phyloP scores from a whole-genome alignment of 2,113 vertebrate species.

The Malurus alboscapulatus region DNA sequence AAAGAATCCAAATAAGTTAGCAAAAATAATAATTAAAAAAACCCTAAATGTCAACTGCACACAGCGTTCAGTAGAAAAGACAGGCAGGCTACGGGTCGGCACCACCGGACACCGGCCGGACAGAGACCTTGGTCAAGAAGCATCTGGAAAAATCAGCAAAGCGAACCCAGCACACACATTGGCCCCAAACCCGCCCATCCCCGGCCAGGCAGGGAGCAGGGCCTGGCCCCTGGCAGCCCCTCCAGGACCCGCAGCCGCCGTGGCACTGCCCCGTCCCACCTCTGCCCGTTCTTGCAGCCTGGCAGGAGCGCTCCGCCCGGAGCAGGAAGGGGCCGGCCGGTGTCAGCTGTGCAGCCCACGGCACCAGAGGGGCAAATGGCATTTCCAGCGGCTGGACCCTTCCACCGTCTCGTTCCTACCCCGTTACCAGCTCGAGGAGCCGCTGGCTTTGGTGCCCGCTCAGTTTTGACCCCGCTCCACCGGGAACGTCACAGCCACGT shows the following conservation, averaged over 20 bases:
- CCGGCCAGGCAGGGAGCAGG: background rate
- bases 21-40: conserved; percentile 87
- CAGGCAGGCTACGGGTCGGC: background rate
- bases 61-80: conserved; percentile 72
- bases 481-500: conserved; percentile 77
- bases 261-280: background rate
- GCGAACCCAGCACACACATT: conserved; percentile 55
- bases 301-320: background rate
- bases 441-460: background rate
- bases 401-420: background rate
- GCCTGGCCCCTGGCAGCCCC: background rate
- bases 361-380: background rate
- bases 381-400: background rate
- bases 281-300: background rate
- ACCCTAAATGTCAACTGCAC: conserved; percentile 84
- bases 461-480: conserved; percentile 75
- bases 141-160: conserved; percentile 65
- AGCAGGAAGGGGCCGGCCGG: background rate
- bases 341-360: background rate
- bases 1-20: conserved; percentile 92
- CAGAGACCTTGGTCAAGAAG: conserved; percentile 90
- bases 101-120: conserved; percentile 60
- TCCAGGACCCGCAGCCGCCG: background rate
- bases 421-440: background rate
- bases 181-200: conserved; percentile 54